phyloP scores from a whole-genome alignment of 2,113 vertebrate genomes.

The Oophaga pumilio region DNA sequence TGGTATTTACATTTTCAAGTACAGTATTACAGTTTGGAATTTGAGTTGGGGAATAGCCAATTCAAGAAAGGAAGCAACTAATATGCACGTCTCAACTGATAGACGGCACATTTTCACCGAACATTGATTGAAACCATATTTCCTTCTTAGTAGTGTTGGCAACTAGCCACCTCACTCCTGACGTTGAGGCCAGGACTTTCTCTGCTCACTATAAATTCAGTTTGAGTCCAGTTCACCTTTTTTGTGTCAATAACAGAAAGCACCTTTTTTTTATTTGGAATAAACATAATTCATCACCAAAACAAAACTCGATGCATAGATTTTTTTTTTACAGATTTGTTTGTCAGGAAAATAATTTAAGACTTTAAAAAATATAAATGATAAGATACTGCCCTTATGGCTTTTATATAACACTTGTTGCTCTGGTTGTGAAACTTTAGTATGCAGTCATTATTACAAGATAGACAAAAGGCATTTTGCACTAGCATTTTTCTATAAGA shows the following conservation, averaged over 20 bases:
- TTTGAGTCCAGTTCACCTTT: neutral
- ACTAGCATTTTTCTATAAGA: neutral
- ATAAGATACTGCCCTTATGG: neutral
- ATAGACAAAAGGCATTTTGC: neutral
- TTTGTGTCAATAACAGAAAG: neutral
- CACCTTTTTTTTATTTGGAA: constrained; percentile 3
- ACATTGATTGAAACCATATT: constrained; percentile 47
- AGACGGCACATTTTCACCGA: constrained; percentile 41
- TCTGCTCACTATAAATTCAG: neutral
- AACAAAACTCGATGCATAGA: neutral
- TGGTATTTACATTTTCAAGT: constrained; percentile 90
- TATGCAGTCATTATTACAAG: no score
- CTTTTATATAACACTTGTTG: neutral
- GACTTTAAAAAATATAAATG: neutral
- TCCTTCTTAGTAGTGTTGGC: constrained; percentile 4
- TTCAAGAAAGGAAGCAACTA: constrained; percentile 41
- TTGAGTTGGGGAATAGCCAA: constrained; percentile 19
- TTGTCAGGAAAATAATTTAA: constrained; percentile 4
- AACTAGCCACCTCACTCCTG: constrained; percentile 8
- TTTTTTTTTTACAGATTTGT: neutral
- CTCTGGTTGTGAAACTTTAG: neutral
- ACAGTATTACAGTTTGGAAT: constrained; percentile 66
- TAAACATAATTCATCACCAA: neutral
- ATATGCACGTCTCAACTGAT: constrained; percentile 39
- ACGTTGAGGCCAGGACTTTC: neutral